phyloP scores from a whole-genome alignment of 2,797 vertebrate species.

The Apogon hyalosoma region DNA sequence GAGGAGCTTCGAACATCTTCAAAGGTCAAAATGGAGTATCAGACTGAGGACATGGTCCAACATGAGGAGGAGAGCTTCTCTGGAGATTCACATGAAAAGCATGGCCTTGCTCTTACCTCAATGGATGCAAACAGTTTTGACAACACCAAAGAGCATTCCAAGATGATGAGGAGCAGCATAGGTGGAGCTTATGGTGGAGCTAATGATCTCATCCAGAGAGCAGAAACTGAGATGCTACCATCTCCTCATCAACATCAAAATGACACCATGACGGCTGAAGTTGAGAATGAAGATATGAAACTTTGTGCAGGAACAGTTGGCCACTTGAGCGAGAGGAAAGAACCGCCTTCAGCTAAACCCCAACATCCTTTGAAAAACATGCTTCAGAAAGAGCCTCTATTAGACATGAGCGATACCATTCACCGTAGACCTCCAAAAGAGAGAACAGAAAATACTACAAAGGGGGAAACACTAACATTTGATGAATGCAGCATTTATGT shows the following conservation, averaged over 20 bases:
- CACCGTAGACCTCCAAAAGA: slow-evolving; percentile 46
- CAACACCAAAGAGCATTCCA: slow-evolving; percentile 34
- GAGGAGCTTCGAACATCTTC: slow-evolving; percentile 34
- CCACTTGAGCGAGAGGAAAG: slow-evolving; percentile 66
- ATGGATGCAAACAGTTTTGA: slow-evolving; percentile 30
- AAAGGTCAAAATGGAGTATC: slow-evolving; percentile 67
- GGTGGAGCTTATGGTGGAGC: slow-evolving; percentile 30
- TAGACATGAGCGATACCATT: slow-evolving; percentile 58
- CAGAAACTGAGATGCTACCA: slow-evolving; percentile 42
- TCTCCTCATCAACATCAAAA: slow-evolving; percentile 42
- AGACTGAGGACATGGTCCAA: slow-evolving; percentile 15
- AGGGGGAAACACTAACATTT: slow-evolving; percentile 26
- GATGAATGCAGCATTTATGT: slow-evolving; percentile 4
- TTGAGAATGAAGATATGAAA: slow-evolving; percentile 50
- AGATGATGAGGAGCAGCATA: slow-evolving; percentile 28
- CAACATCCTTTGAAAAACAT: slow-evolving; percentile 78
- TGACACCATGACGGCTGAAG: slow-evolving; percentile 34
- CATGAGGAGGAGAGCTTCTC: slow-evolving; percentile 37
- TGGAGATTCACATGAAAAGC: slow-evolving; percentile 23
- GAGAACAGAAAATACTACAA: slow-evolving; percentile 32
- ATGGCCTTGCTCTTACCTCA: slow-evolving; percentile 11
- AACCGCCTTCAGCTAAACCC: slow-evolving; percentile 57
- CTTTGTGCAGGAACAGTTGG: slow-evolving; percentile 57
- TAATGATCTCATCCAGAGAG: slow-evolving; percentile 5
- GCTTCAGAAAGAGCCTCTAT: slow-evolving; percentile 66